Evolutionary conservation across 2,888 invertebrate species (phyloP).

Genomic region (Chaetogeoica ovagalla): DNA sequence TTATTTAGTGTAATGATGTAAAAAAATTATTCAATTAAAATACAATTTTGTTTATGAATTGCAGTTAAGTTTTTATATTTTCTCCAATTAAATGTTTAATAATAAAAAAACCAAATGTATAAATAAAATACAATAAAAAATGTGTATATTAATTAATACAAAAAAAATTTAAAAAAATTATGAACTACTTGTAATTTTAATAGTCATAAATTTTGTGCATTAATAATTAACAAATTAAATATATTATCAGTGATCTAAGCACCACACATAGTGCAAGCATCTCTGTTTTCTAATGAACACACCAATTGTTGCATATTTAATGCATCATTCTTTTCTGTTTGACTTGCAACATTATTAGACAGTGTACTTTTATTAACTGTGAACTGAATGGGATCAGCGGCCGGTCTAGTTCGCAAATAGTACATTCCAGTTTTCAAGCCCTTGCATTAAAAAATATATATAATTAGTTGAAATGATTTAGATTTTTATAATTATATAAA

Average conservation of each 20-base stretch:
- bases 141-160: no score
- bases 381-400: conserved; percentile 94
- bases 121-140: no score
- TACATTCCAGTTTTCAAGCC: conserved; percentile 99
- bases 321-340: conserved; percentile 56
- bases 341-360: conserved; percentile 56
- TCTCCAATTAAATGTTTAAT: neutral
- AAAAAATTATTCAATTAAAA: conserved; percentile 12
- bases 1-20: conserved; percentile 17
- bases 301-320: conserved; percentile 74
- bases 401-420: conserved; percentile 93
- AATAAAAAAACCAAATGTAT: neutral
- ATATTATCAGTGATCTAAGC: conserved; percentile 63
- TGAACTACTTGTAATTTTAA: neutral
- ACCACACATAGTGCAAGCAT: conserved; percentile 85
- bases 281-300: conserved; percentile 85
- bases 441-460: conserved; percentile 58
- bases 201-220: neutral
- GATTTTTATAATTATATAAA: neutral
- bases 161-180: neutral
- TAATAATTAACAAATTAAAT: neutral
- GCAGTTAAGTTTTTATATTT: neutral
- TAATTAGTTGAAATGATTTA: neutral
- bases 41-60: conserved; percentile 11
- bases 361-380: conserved; percentile 88